phyloP scores from a whole-genome alignment of 2,888 invertebrate genomes.

The Beris chalybata region DNA sequence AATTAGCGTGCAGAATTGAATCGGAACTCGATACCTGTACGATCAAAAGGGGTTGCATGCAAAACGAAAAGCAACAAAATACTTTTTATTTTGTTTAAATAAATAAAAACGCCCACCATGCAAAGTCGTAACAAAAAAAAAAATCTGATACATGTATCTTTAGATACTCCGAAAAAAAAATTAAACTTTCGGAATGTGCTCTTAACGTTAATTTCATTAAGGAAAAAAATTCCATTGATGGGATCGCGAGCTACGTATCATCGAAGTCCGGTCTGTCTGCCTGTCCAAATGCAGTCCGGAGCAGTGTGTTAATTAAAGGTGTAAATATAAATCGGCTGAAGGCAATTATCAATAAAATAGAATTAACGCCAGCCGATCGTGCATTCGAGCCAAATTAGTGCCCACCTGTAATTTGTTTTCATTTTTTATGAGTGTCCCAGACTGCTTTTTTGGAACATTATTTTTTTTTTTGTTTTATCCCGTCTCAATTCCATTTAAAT shows the following conservation, averaged over 20 bases:
- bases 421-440: slow-evolving; percentile 3
- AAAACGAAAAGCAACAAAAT: too few species aligned
- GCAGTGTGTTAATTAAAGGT: background rate
- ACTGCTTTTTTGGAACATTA: background rate
- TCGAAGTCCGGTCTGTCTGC: background rate
- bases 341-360: slow-evolving; percentile 13
- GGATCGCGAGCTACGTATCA: too few species aligned
- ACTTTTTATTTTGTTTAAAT: too few species aligned
- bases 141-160: too few species aligned
- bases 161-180: too few species aligned
- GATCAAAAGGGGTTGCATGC: too few species aligned
- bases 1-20: background rate
- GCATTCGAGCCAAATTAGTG: slow-evolving; percentile 1
- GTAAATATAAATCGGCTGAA: slow-evolving; percentile 9
- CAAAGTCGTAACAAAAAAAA: too few species aligned
- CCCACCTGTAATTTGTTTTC: slow-evolving; percentile 5
- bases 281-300: background rate
- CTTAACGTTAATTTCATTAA: slow-evolving; percentile 1
- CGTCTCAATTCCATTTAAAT: background rate
- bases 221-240: background rate
- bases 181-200: too few species aligned
- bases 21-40: background rate
- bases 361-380: slow-evolving; percentile 6
- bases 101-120: too few species aligned
- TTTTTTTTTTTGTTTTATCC: background rate